Conservation (phyloP, 2,113 vertebrate species). For the Heteronetta atricapilla region DNA sequence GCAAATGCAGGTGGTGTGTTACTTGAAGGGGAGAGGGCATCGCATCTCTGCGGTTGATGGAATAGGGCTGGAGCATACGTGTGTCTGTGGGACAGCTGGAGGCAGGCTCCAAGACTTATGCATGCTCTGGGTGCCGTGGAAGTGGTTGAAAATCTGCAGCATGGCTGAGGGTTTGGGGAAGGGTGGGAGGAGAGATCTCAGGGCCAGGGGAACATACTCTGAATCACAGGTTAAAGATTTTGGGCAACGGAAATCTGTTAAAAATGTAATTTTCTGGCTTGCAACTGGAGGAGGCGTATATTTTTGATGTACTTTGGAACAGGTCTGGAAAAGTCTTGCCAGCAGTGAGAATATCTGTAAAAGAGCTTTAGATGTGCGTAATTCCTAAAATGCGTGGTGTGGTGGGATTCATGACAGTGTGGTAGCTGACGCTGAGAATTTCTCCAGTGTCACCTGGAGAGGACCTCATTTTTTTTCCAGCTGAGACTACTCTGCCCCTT, state of each 20-base stretch:
- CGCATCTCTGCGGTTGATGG: not conserved
- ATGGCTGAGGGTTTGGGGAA: not conserved
- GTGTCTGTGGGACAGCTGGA: not conserved
- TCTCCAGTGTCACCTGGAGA: not conserved
- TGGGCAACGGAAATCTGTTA: not conserved
- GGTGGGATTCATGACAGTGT: not conserved
- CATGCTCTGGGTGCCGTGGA: not conserved
- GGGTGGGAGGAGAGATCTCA: not conserved
- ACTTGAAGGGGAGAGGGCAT: not conserved
- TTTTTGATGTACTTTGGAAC: not conserved
- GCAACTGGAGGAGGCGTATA: not conserved
- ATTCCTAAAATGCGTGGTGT: not conserved
- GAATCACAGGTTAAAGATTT: not conserved
- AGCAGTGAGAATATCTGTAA: not conserved
- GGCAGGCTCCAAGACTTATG: not conserved
- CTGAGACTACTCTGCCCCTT: not conserved
- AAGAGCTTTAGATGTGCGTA: not conserved
- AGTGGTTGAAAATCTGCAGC: not conserved
- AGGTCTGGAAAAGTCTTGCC: not conserved
- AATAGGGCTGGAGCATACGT: not conserved
- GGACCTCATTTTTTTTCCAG: not conserved
- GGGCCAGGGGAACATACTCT: not conserved
- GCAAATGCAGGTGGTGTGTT: not conserved
- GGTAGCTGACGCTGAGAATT: not conserved
- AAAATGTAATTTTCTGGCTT: not conserved